Base-by-base conservation (phyloP, 1,140 invertebrate species). In the Archegozetes longisetosus region DNA sequence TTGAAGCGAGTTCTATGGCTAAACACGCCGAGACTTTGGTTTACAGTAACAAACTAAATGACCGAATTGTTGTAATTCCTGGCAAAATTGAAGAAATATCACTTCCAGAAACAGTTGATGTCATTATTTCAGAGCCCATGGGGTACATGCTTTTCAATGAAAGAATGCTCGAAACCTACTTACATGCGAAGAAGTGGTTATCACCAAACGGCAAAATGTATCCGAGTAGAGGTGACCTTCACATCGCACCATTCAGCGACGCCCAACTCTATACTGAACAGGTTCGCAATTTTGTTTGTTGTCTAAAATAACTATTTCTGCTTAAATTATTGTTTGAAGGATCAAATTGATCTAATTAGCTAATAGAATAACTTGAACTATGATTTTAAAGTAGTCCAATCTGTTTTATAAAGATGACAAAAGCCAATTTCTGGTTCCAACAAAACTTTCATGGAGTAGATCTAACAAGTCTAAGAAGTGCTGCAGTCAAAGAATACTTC, bases 81-180 rank as follows among this genome's bases (percentile, higher is more conserved):
- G 95, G 95, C 6, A 98, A 98, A 80, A 93, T 99, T 65, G 95
- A 99, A 75, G 95, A 98, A 76, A 89, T 98, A 50, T 85, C 88
- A 61, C 73, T 98, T 61, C 91, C 92, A 3, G 93, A 98, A 73
- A 80, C 79, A 67, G 93, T 98, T 14, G 94, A 98, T 75, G 83
- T 95, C 27, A 96, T 98, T 67, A 92, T 99, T 62, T 97, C 92
- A 9, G 95, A 99, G 75, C 95, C 95, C 0, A 98, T 98, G 95
- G 95, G 95, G 26, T 98, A 98, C 69, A 98, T 98, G 95, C 75
- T 99, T 13, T 96, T 96, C 69, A 99, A 99, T 75, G 95, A 99
- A 74, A 79, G 95, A 65, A 99, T 99, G 95, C 75, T 99, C 62
- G 95, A 99, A 76, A 96, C 92, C 3, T 99, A 94, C 76, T 75